Percentiles rank a stretch among this genome's conserved stretches.
These are phyloP conservation scores for Petrolisthes cinctipes DNA, from an alignment of 2,888 invertebrate species.

Conservation along the genomic window DNA sequence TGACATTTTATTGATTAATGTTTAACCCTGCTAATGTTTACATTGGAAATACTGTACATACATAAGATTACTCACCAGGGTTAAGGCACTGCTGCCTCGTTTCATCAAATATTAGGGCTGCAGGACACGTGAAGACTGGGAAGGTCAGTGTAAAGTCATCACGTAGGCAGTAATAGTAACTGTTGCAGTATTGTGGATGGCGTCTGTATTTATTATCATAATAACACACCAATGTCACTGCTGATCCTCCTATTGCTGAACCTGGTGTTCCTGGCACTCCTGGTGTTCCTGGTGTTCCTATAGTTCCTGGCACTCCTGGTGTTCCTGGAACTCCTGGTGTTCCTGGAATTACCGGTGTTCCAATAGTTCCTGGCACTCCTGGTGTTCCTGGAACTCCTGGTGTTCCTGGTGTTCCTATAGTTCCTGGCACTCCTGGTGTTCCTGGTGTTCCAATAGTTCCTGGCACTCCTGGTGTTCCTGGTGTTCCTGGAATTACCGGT, in stretches of 20 bases:
- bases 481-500: slow-evolving; percentile 1
- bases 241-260: neutral
- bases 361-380: neutral
- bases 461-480: neutral
- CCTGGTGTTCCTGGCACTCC: slow-evolving; percentile 4
- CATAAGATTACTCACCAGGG: slow-evolving; percentile 31
- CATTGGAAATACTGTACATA: too few species aligned
- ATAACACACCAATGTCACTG: slow-evolving; percentile 49
- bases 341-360: slow-evolving; percentile 20
- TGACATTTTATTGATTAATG: neutral
- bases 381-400: slow-evolving; percentile 7
- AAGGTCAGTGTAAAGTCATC: slow-evolving; percentile 58
- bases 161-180: slow-evolving; percentile 63
- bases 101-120: slow-evolving; percentile 55
- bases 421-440: neutral
- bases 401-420: neutral
- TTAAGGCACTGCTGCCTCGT: slow-evolving; percentile 53
- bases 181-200: slow-evolving; percentile 65
- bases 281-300: neutral
- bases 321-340: neutral
- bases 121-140: slow-evolving; percentile 60
- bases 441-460: neutral
- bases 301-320: neutral
- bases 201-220: slow-evolving; percentile 51
- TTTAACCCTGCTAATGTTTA: neutral